These are phyloP conservation scores for Leptopilina drosophilae DNA, from an alignment of 2,888 invertebrate genomes.

Conservation along the genomic window DNA sequence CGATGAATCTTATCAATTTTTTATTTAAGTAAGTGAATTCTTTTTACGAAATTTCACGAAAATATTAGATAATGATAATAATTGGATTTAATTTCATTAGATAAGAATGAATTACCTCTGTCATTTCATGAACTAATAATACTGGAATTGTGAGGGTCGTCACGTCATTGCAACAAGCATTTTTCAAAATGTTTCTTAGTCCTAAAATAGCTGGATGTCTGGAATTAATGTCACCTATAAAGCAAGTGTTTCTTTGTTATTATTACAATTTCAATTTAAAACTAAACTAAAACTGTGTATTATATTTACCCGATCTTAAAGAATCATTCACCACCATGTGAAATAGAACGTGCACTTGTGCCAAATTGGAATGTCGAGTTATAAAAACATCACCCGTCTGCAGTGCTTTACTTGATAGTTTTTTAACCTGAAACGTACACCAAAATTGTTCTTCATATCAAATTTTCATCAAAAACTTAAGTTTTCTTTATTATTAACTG, in stretches of 20 bases:
- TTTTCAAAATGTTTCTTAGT: conserved; percentile 94
- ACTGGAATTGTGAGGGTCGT: conserved; percentile 95
- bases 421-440: conserved; percentile 67
- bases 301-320: conserved; percentile 77
- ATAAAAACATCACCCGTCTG: conserved; percentile 92
- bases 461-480: conserved; percentile 13
- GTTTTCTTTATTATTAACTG: no score
- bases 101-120: conserved; percentile 83
- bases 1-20: no score
- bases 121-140: conserved; percentile 93
- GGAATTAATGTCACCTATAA: conserved; percentile 92
- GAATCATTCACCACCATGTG: conserved; percentile 95
- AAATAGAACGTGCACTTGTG: conserved; percentile 96
- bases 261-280: background rate
- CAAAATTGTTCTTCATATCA: background rate
- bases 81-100: background rate
- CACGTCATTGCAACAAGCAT: conserved; percentile 96
- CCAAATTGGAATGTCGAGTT: conserved; percentile 94
- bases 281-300: conserved; percentile 21
- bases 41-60: no score
- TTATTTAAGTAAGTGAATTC: no score
- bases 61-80: no score
- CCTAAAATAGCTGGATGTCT: conserved; percentile 97
- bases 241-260: conserved; percentile 53
- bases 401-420: conserved; percentile 80